Percentiles rank a stretch among this genome's conserved stretches.
These are phyloP conservation scores for Dendroctonus ponderosae DNA, from an alignment of 1,140 invertebrate species.

Conservation along the genomic window DNA sequence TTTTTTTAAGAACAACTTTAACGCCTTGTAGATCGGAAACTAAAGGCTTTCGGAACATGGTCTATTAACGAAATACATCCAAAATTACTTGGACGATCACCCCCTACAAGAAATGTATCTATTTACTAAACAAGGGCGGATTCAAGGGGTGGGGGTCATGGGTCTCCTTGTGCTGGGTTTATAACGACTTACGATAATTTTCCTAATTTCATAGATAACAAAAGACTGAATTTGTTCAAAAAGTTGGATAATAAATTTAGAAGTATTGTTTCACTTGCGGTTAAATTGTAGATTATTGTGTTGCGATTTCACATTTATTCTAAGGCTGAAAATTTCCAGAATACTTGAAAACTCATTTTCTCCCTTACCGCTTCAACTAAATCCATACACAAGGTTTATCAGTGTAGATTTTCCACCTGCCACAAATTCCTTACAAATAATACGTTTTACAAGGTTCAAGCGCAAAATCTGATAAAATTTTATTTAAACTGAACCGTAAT, in stretches of 20 bases:
- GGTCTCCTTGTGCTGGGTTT: too few species aligned
- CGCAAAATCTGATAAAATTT: conserved; percentile 15
- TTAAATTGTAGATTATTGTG: neutral
- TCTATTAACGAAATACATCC: too few species aligned
- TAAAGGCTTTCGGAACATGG: too few species aligned
- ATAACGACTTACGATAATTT: too few species aligned
- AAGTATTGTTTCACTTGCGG: neutral
- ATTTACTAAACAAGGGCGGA: too few species aligned
- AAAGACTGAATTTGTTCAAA: too few species aligned
- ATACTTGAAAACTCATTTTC: neutral
- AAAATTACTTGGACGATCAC: too few species aligned
- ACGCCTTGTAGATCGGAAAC: too few species aligned
- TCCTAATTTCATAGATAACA: too few species aligned
- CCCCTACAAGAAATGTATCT: too few species aligned
- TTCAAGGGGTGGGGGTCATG: too few species aligned
- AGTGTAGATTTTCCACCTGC: neutral
- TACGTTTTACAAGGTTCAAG: conserved; percentile 5
- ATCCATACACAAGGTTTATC: neutral
- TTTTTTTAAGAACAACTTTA: too few species aligned
- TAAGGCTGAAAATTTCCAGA: neutral
- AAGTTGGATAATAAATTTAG: neutral
- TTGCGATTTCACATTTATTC: neutral
- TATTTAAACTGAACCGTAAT: conserved; percentile 17
- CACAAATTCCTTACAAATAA: conserved; percentile 3
- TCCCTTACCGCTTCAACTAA: neutral